A percentile compares a stretch with the other conserved stretches of the same genome.
These are phyloP conservation scores for Drosophila phalerata DNA, from an alignment of 2,888 invertebrate genomes.

Conservation along the genomic window DNA sequence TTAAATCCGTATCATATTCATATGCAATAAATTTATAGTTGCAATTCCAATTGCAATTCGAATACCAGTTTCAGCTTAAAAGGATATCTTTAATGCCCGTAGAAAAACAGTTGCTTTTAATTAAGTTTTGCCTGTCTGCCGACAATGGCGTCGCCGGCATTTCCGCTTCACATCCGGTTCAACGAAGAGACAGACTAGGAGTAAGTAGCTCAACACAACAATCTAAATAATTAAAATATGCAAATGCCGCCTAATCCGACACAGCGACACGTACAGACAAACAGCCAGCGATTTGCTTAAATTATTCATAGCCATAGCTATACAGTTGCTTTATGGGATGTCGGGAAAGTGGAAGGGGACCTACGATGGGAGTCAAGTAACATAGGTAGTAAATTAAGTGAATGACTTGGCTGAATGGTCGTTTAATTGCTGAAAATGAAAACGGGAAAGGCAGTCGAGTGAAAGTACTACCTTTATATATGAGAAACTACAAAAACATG, in stretches of 20 bases:
- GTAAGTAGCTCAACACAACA: constrained; percentile 76
- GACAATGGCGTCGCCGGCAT: constrained; percentile 47
- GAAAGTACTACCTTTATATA: constrained; percentile 34
- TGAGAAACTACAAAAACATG: constrained; percentile 32
- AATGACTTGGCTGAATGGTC: constrained; percentile 70
- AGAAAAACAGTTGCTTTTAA: constrained; percentile 69
- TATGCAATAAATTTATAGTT: not conserved
- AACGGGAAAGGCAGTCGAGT: constrained; percentile 24
- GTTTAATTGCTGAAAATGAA: constrained; percentile 60
- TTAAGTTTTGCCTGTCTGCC: constrained; percentile 62
- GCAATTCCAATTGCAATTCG: not conserved
- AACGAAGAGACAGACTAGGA: constrained; percentile 23
- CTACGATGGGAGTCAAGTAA: constrained; percentile 10
- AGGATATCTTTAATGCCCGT: constrained; percentile 15
- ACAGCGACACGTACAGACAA: constrained; percentile 74
- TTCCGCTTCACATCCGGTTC: constrained; percentile 60
- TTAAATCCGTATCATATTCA: not conserved
- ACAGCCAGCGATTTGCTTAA: constrained; percentile 81
- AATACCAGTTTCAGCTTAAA: not conserved
- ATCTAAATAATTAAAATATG: constrained; percentile 85
- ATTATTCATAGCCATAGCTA: constrained; percentile 82
- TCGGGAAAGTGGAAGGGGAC: not conserved
- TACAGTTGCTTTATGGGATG: constrained; percentile 39
- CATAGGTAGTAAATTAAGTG: constrained; percentile 80
- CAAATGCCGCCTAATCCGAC: constrained; percentile 83